These are phyloP conservation scores for Drosophila subobscura DNA, from an alignment of 1,140 invertebrate species.

Conservation along the genomic window DNA sequence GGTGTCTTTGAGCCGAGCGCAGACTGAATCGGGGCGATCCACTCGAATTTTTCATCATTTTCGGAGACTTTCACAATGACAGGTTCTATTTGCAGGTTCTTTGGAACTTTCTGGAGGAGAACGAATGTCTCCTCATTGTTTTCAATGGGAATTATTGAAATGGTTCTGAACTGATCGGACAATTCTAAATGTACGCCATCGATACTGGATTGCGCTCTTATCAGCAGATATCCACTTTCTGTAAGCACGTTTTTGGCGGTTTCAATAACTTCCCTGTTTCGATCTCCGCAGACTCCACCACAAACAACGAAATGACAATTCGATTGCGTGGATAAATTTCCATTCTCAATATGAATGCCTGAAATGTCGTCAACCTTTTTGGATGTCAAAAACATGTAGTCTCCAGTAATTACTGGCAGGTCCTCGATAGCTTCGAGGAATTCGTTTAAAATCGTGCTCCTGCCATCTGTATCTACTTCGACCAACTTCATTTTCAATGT, in stretches of 20 bases:
- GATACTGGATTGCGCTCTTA: slow-evolving; percentile 77
- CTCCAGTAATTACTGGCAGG: slow-evolving; percentile 85
- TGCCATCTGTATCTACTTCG: slow-evolving; percentile 83
- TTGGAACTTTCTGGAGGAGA: slow-evolving; percentile 76
- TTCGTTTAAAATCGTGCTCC: slow-evolving; percentile 84
- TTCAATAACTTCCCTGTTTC: slow-evolving; percentile 30
- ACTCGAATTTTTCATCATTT: slow-evolving; percentile 83
- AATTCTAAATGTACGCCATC: slow-evolving; percentile 45
- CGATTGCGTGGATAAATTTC: slow-evolving; percentile 85
- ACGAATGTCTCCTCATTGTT: slow-evolving; percentile 69
- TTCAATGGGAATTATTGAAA: slow-evolving; percentile 69
- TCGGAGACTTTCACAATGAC: slow-evolving; percentile 69
- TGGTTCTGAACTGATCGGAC: slow-evolving; percentile 53
- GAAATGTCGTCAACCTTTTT: slow-evolving; percentile 84
- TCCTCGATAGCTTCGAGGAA: slow-evolving; percentile 86
- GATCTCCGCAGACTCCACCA: slow-evolving; percentile 67
- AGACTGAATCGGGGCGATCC: slow-evolving; percentile 85
- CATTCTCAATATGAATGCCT: slow-evolving; percentile 86
- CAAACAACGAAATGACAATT: slow-evolving; percentile 86
- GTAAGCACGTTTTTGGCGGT: slow-evolving; percentile 66
- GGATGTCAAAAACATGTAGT: slow-evolving; percentile 84
- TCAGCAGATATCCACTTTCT: slow-evolving; percentile 84
- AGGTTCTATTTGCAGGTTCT: slow-evolving; percentile 53
- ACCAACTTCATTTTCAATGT: slow-evolving; percentile 89
- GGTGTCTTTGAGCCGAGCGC: slow-evolving; percentile 84